Evolutionary conservation across 1,140 invertebrate genomes (phyloP).

Genomic region (Batillaria attramentaria): DNA sequence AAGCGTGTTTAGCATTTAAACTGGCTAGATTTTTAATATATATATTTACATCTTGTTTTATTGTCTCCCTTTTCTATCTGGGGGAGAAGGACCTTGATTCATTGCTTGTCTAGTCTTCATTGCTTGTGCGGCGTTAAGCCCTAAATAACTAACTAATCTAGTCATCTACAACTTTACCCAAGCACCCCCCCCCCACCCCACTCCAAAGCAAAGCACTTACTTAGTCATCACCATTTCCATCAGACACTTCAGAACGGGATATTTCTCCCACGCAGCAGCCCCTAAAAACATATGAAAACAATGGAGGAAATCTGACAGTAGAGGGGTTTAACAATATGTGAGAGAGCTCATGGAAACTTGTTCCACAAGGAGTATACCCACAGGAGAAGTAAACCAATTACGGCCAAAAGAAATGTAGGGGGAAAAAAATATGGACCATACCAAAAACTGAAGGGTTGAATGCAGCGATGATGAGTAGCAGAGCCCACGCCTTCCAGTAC

Average conservation of each 20-base stretch:
- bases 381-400: too few species aligned
- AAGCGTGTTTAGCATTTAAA: too few species aligned
- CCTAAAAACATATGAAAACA: neutral
- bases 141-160: too few species aligned
- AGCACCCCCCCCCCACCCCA: neutral
- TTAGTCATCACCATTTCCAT: constrained; percentile 99
- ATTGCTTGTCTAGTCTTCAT: too few species aligned
- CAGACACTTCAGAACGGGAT: constrained; percentile 91
- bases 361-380: too few species aligned
- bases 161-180: too few species aligned
- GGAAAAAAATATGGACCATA: constrained; percentile 37
- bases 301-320: neutral
- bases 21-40: too few species aligned
- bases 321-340: neutral
- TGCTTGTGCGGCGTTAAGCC: too few species aligned
- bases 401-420: neutral
- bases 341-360: neutral
- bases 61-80: too few species aligned
- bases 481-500: constrained; percentile 96
- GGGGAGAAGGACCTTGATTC: too few species aligned
- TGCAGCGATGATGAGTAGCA: constrained; percentile 89
- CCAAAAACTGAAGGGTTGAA: constrained; percentile 94
- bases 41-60: too few species aligned
- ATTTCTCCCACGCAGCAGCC: constrained; percentile 79
- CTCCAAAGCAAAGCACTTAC: constrained; percentile 71